A percentile compares a stretch with the other conserved stretches of the same genome.
These are phyloP conservation scores for Progne subis DNA, from an alignment of 2,113 vertebrate genomes.

Conservation along the genomic window DNA sequence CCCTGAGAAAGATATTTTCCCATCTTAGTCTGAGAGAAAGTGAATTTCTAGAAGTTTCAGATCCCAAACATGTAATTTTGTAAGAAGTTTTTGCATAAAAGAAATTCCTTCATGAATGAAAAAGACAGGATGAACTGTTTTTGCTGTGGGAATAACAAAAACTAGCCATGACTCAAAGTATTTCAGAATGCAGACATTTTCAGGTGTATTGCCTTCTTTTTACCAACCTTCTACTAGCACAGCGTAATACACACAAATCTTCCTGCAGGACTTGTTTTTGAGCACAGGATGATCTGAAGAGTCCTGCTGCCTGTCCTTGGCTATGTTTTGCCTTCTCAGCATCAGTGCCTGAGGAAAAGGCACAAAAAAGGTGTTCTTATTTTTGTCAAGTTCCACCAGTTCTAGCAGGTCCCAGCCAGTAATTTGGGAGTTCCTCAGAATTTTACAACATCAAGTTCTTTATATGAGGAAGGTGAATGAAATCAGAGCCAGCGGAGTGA, in stretches of 20 bases:
- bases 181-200: not conserved
- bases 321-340: not conserved
- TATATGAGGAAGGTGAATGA: not conserved
- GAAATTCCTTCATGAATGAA: not conserved
- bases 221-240: not conserved
- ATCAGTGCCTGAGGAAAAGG: not conserved
- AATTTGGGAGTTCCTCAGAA: not conserved
- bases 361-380: not conserved
- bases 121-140: not conserved
- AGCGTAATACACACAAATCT: not conserved
- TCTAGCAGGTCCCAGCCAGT: not conserved
- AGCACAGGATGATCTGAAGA: not conserved
- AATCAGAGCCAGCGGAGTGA: not conserved
- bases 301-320: not conserved
- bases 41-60: not conserved
- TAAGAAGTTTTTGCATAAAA: not conserved
- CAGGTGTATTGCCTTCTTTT: not conserved
- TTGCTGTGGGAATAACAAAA: not conserved
- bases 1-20: not conserved
- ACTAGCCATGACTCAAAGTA: not conserved
- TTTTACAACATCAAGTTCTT: not conserved
- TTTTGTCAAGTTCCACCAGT: not conserved
- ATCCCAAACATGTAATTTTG: not conserved
- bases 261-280: not conserved
- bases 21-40: not conserved